Percentiles rank a stretch among this genome's conserved stretches.
Conservation (phyloP, 2,888 invertebrate species). For the Branchipolynoe longqiensis region DNA sequence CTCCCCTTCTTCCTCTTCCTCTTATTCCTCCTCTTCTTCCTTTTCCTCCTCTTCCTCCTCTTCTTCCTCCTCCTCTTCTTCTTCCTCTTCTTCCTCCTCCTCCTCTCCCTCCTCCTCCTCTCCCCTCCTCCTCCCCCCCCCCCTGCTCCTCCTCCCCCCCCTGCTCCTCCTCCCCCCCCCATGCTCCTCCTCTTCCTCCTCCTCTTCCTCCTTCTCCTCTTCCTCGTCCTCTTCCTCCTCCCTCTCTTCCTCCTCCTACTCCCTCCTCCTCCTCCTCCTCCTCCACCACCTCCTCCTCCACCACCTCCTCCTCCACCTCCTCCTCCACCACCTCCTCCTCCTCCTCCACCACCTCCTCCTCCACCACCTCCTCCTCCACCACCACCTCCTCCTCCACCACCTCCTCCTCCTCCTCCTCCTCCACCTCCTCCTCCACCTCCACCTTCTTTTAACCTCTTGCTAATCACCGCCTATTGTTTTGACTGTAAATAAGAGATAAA, state of each 20-base stretch:
- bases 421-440: slow-evolving; percentile 2
- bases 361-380: background rate
- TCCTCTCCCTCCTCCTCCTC: background rate
- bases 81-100: background rate
- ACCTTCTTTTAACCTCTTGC: background rate
- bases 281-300: background rate
- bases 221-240: background rate
- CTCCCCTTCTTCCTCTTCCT: background rate
- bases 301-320: background rate
- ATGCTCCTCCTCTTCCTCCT: too few species aligned
- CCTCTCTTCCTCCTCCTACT: too few species aligned
- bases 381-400: background rate
- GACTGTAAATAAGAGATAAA: background rate
- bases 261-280: background rate
- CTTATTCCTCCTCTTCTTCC: background rate
- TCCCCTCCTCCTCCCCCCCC: background rate
- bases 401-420: slow-evolving; percentile 1
- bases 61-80: background rate
- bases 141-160: background rate
- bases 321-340: background rate
- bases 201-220: background rate
- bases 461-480: background rate
- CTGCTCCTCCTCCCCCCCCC: too few species aligned
- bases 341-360: background rate
- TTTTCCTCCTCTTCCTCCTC: background rate